Evolutionary conservation across 2,113 vertebrate species (phyloP), one percentile per base, ranked within the genome.

Genomic region (Heliornis fulica): DNA sequence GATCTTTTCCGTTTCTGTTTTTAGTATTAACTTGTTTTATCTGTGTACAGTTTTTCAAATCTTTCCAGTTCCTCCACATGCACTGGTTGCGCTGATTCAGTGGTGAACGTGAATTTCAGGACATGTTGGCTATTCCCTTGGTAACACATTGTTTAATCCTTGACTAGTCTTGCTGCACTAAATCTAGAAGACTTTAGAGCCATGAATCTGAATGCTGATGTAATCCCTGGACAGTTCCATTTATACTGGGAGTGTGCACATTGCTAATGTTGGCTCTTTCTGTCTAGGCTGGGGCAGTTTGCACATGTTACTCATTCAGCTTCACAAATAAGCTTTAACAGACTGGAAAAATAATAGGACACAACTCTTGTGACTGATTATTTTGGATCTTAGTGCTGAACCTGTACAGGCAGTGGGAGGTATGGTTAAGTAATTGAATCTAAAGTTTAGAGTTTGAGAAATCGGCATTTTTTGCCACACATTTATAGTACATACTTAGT

Each of bases 151-250:
- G 38, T 66, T 96, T 95, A 94, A 93, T 87, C 57, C 63, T 91
- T 94, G 63, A 40, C 54, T 88, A 36, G 53, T 93, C 75, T 91
- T 83, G 59, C 82, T 93, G 56, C 43, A 86, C 75, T 92, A 91
- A 94, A 88, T 83, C 87, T 75, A 43, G 71, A 50, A 87, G 66
- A 48, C 16, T 90, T 87, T 8, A 59, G 63, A 86, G 26, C 45
- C 50, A 51, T 34, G 38, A 75, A 88, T 83, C 31, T 81, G 92
- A 90, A 83, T 61, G 46, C 46, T 91, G 87, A 83, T 63, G 54
- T 69, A 94, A 95, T 85, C 82, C 71, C 56, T 40, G 63, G 32
- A 63, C 75, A 84, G 32, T 70, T 94, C 71, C 26, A 60, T 88
- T 88, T 81, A 36, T 40, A 60, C 20, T 88, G 81, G 59, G 38